Evolutionary conservation across 2,113 vertebrate genomes (phyloP).

Genomic region (pig (Sus scrofa)): T2T-Sscrofa CM000819.6:31216501-31217000

Average conservation of each 20-base stretch:
- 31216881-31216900: neutral
- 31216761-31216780: neutral
- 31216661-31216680: constrained; percentile 16
- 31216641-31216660: constrained; percentile 49
- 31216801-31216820: neutral
- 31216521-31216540: constrained; percentile 54
- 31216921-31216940: neutral
- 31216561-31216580: constrained; percentile 32
- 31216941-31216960: neutral
- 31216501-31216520: constrained; percentile 4
- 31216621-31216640: constrained; percentile 34
- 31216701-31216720: constrained; percentile 24
- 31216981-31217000: neutral
- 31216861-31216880: neutral
- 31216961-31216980: neutral
- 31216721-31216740: constrained; percentile 49
- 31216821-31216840: neutral
- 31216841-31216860: neutral
- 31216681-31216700: constrained; percentile 27
- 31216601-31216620: constrained; percentile 48
- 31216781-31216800: constrained; percentile 21
- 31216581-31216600: constrained; percentile 60
- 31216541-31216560: constrained; percentile 33
- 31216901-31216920: neutral
- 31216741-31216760: neutral